Base-by-base conservation (phyloP, 2,888 invertebrate species). In the Proisotoma minuta region DNA sequence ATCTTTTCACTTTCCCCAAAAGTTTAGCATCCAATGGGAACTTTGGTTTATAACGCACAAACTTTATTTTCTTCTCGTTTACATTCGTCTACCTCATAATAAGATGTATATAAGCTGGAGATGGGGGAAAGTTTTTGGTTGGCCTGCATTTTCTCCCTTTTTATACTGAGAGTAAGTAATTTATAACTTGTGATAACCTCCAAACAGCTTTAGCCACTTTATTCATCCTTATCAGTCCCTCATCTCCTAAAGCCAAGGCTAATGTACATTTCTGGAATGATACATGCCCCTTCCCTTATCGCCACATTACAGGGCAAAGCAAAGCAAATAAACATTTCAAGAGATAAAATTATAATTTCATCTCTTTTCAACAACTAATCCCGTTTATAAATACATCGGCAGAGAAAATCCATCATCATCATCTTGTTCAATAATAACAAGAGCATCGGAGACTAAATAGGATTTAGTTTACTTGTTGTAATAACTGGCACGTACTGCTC, bases 1-100 rank as follows among this genome's bases (percentile, higher is more conserved):
- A n/a, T n/a, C 54, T 54, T 62, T 54, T 59, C 47, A 50, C 53
- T 58, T 27, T 52, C 62, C 24, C n/a, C 52, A 34, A 57, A 52
- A 61, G 51, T 50, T 61, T 57, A 43, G 3, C 29, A 58, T 24
- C 22, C 24, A 23, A n/a, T n/a, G n/a, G 15, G 5, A 43, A n/a
- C 43, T 5, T 5, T 4, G 43, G 18, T 18, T 20, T 43, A 43
- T n/a, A 43, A 15, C 43, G 18, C 18, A 43, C 43, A 43, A 43
- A 43, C 10, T 43, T 43, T 43, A 43, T 43, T 43, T 43, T 43
- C 43, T 43, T n/a, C 43, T 43, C 43, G 43, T 43, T 43, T 43
- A 20, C 18, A 18, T 43, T n/a, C n/a, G n/a, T n/a, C n/a, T n/a
- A n/a, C n/a, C n/a, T n/a, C n/a, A n/a, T n/a, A n/a, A n/a, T n/a